Conservation (phyloP, 2,888 invertebrate genomes). For the Tiliacea aurago region DNA sequence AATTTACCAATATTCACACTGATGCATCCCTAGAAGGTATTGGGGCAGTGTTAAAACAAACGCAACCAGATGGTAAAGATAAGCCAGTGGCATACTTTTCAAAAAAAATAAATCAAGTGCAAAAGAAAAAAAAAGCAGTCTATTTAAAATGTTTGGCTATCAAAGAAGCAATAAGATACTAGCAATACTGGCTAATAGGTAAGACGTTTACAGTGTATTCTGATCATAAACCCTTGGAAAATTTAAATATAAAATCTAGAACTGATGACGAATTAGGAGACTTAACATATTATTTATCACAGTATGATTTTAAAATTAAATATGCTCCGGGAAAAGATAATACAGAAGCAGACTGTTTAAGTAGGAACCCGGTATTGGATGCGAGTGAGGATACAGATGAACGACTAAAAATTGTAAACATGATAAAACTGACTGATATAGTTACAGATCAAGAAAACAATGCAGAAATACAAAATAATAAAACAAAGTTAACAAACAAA, state of each 20-base stretch:
- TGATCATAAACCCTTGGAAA: background rate
- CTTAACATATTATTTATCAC: background rate
- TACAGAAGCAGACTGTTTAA: slow-evolving; percentile 5
- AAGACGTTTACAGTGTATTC: background rate
- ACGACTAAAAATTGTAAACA: background rate
- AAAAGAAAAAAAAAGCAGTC: background rate
- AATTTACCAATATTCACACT: too few relatives aligned
- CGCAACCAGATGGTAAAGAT: background rate
- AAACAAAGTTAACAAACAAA: background rate
- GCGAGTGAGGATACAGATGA: background rate
- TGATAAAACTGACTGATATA: background rate
- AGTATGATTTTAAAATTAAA: background rate
- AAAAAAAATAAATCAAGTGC: background rate
- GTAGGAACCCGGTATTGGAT: background rate
- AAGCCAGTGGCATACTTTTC: background rate
- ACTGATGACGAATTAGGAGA: background rate
- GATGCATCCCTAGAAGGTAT: background rate
- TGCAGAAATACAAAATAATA: background rate
- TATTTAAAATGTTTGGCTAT: slow-evolving; percentile 3
- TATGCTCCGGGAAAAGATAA: slow-evolving; percentile 1
- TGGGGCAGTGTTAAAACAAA: background rate
- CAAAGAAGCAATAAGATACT: background rate
- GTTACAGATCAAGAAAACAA: background rate
- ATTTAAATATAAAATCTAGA: background rate
- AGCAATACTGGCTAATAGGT: background rate